A percentile compares a stretch with the other conserved stretches of the same genome.
phyloP scores from a whole-genome alignment of 1,140 invertebrate genomes.

The Drosophila simulans region DNA sequence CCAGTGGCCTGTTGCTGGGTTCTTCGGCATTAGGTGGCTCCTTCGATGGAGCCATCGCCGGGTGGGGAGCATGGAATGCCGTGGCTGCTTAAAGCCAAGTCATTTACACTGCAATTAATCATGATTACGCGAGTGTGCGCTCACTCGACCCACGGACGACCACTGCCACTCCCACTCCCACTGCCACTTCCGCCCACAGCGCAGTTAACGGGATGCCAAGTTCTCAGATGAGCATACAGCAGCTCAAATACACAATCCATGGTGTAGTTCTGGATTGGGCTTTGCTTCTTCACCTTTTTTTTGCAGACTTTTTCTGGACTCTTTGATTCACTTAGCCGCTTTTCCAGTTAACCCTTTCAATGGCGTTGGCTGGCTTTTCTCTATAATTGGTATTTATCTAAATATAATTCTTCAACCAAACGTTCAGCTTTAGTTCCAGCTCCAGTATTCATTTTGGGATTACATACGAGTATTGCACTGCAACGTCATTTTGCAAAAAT shows the following conservation, averaged over 20 bases:
- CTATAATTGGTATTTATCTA: constrained; percentile 6
- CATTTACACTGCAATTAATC: constrained; percentile 82
- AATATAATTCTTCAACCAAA: neutral
- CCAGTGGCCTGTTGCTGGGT: constrained; percentile 8
- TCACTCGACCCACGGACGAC: constrained; percentile 1
- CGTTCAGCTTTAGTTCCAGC: neutral
- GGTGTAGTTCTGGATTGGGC: neutral
- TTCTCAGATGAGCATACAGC: neutral
- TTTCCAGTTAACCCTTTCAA: constrained; percentile 11
- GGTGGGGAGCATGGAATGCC: neutral
- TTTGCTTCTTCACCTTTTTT: neutral
- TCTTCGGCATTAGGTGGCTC: neutral
- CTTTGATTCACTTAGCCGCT: constrained; percentile 8
- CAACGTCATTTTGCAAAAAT: no score
- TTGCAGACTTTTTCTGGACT: constrained; percentile 27
- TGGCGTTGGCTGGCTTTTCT: constrained; percentile 3
- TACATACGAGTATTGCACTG: no score
- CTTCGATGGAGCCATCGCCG: neutral
- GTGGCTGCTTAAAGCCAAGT: constrained; percentile 42
- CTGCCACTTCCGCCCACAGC: neutral
- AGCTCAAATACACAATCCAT: neutral
- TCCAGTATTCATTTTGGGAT: no score
- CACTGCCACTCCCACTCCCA: constrained; percentile 2
- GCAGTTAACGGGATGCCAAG: neutral
- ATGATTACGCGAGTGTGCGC: constrained; percentile 67